These are phyloP conservation scores for Drosophila grimshawi DNA, from an alignment of 1,140 invertebrate genomes.

Conservation along the genomic window DNA sequence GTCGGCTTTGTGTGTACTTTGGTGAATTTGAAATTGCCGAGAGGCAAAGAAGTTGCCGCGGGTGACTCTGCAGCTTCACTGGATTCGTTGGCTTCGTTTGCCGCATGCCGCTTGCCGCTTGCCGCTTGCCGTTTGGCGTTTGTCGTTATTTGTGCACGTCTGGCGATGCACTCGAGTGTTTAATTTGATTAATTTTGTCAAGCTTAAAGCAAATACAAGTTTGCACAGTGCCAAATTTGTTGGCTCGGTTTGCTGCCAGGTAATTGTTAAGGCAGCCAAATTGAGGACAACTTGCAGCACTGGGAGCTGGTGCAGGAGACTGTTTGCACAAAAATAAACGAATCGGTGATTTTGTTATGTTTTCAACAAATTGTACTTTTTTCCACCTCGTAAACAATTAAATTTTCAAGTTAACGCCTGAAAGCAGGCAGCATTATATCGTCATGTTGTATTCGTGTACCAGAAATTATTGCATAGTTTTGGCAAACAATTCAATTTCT, in stretches of 20 bases:
- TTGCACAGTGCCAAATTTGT: constrained; percentile 76
- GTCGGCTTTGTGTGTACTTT: constrained; percentile 46
- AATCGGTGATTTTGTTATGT: constrained; percentile 16
- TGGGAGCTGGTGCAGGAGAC: constrained; percentile 27
- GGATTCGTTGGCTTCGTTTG: constrained; percentile 21
- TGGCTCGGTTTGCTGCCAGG: constrained; percentile 47
- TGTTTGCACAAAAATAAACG: constrained; percentile 13
- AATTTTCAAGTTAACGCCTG: constrained; percentile 28
- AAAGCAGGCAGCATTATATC: constrained; percentile 51
- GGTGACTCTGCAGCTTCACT: constrained; percentile 10
- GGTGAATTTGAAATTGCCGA: constrained; percentile 71
- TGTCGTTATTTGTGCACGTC: constrained; percentile 79
- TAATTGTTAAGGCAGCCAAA: constrained; percentile 56
- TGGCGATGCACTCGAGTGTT: constrained; percentile 80
- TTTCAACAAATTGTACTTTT: constrained; percentile 35
- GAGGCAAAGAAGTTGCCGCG: constrained; percentile 39
- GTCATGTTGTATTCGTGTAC: not conserved
- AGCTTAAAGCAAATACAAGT: constrained; percentile 80
- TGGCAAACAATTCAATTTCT: not conserved
- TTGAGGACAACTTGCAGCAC: constrained; percentile 46
- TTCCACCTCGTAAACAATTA: constrained; percentile 26
- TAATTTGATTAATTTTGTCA: constrained; percentile 83
- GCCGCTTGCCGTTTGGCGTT: constrained; percentile 32
- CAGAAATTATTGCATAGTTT: constrained; percentile 39
- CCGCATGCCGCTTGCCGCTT: too few relatives aligned